Percentiles rank a stretch among this genome's conserved stretches.
Conservation (phyloP, 2,888 invertebrate genomes). For the Isoperla grammatica region DNA sequence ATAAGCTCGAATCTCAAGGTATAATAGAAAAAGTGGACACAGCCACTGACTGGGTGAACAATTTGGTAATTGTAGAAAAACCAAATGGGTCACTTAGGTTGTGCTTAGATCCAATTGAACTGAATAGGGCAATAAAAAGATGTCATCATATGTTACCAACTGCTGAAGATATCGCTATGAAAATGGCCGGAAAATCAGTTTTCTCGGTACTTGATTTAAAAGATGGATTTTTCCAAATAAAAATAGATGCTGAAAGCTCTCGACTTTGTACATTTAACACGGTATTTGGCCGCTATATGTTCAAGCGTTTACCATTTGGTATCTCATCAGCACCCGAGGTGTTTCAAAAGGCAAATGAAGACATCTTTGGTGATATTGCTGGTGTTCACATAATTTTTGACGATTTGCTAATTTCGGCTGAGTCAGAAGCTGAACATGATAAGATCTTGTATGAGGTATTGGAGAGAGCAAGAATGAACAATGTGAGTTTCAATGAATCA, state of each 20-base stretch:
- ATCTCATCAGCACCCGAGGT: conserved; percentile 22
- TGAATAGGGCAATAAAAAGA: conserved; percentile 9
- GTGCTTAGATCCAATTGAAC: conserved; percentile 5
- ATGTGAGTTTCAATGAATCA: conserved; percentile 9
- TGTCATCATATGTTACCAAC: background rate
- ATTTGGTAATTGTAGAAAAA: conserved; percentile 9
- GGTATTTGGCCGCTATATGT: conserved; percentile 21
- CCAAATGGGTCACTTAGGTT: conserved; percentile 1
- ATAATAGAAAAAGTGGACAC: background rate
- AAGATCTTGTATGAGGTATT: conserved; percentile 15
- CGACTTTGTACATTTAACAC: conserved; percentile 20
- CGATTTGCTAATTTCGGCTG: conserved; percentile 24
- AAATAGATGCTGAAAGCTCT: conserved; percentile 11
- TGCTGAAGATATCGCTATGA: background rate
- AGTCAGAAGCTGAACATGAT: conserved; percentile 23
- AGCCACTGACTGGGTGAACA: conserved; percentile 8
- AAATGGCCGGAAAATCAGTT: conserved; percentile 6
- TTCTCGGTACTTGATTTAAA: conserved; percentile 20
- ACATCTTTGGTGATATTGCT: conserved; percentile 23
- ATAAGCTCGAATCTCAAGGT: no score
- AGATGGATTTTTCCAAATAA: conserved; percentile 18
- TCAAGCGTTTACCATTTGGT: conserved; percentile 22
- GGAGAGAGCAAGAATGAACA: conserved; percentile 1
- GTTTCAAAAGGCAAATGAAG: conserved; percentile 21
- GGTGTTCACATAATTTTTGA: conserved; percentile 23